Conservation (phyloP, 1,140 invertebrate species). For the Riptortus pedestris region DNA sequence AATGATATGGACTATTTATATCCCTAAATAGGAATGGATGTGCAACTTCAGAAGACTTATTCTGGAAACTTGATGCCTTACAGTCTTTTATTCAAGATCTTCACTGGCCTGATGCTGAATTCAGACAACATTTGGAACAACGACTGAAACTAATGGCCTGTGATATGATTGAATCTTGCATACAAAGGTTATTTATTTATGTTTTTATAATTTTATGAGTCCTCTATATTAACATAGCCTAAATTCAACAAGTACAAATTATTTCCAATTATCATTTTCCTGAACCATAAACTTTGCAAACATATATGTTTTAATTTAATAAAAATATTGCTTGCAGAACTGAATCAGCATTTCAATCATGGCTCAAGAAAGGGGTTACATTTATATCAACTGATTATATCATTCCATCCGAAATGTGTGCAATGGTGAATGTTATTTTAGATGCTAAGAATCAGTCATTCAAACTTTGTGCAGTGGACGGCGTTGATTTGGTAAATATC, state of each 20-base stretch:
- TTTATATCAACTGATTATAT: slow-evolving; percentile 96
- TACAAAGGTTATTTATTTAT: slow-evolving; percentile 53
- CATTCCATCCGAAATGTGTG: slow-evolving; percentile 93
- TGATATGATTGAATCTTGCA: slow-evolving; percentile 98
- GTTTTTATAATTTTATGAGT: neutral
- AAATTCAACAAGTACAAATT: no score
- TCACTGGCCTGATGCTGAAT: slow-evolving; percentile 98
- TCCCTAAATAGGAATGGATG: slow-evolving; percentile 89
- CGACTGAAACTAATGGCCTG: slow-evolving; percentile 95
- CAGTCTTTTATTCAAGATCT: slow-evolving; percentile 96
- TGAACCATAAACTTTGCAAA: no score
- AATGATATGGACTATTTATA: no score
- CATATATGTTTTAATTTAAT: neutral
- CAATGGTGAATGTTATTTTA: slow-evolving; percentile 97
- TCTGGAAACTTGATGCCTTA: slow-evolving; percentile 97
- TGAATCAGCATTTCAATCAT: slow-evolving; percentile 59
- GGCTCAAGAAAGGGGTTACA: slow-evolving; percentile 91
- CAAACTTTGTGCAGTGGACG: slow-evolving; percentile 91
- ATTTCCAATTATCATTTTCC: no score
- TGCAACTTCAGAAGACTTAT: slow-evolving; percentile 94
- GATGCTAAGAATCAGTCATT: slow-evolving; percentile 90
- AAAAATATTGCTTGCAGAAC: slow-evolving; percentile 31
- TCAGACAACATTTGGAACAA: slow-evolving; percentile 92
- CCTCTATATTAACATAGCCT: no score
- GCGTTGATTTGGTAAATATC: slow-evolving; percentile 90